phyloP scores from a whole-genome alignment of 2,888 invertebrate species.

The Drosophila koepferae region DNA sequence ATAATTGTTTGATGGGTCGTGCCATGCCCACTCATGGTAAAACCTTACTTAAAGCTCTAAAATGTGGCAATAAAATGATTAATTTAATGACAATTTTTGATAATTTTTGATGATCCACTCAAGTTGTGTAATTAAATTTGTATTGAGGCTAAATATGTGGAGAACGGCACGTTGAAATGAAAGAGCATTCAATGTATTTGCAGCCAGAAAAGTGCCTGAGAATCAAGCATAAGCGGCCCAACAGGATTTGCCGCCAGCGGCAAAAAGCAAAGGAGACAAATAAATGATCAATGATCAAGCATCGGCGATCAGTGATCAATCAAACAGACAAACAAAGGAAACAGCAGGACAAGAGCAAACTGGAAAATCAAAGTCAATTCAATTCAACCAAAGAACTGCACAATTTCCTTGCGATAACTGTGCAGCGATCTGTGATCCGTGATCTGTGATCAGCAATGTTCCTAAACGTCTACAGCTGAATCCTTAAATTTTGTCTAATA shows the following conservation, averaged over 20 bases:
- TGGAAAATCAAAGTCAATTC: neutral
- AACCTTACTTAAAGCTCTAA: neutral
- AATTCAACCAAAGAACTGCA: neutral
- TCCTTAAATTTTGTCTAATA: constrained; percentile 32
- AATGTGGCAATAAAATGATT: neutral
- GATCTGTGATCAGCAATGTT: constrained; percentile 42
- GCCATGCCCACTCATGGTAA: neutral
- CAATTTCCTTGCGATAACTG: constrained; percentile 1
- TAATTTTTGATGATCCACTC: constrained; percentile 13
- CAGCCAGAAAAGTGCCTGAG: constrained; percentile 64
- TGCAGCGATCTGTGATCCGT: constrained; percentile 19
- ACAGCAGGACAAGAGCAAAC: constrained; percentile 2
- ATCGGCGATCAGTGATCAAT: constrained; percentile 19
- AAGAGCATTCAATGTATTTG: constrained; percentile 36
- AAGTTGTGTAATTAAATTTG: constrained; percentile 30
- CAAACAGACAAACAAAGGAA: constrained; percentile 3
- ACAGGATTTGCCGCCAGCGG: neutral
- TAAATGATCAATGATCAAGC: constrained; percentile 32
- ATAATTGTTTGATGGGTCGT: neutral
- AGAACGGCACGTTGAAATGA: constrained; percentile 19
- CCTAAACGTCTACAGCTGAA: constrained; percentile 31
- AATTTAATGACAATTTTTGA: constrained; percentile 2
- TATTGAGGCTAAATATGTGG: neutral
- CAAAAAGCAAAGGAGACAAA: neutral
- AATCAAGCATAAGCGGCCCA: constrained; percentile 11